Evolutionary conservation across 2,113 vertebrate genomes (phyloP).

Genomic region (Grammomys dolichurus): DNA sequence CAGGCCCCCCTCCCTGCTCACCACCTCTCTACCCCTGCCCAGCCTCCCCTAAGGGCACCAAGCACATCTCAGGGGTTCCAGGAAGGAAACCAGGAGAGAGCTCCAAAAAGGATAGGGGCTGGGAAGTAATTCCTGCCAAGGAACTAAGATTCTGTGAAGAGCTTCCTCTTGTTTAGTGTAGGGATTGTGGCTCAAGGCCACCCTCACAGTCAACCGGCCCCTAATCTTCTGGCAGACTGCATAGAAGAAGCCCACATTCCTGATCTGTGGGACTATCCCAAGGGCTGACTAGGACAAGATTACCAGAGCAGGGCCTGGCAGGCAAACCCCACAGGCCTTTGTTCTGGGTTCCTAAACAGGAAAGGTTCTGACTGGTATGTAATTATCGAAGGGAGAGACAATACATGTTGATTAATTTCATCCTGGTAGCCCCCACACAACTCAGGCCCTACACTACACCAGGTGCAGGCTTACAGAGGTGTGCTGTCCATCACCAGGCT

Average conservation of each 20-base stretch:
- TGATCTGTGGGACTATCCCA: background rate
- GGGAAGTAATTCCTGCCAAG: background rate
- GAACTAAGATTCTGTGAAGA: background rate
- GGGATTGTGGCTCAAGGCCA: background rate
- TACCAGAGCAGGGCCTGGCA: background rate
- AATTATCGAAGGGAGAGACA: background rate
- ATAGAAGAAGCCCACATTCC: background rate
- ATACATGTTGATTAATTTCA: background rate
- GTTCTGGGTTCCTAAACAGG: conserved; percentile 1
- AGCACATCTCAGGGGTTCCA: background rate
- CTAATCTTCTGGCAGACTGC: background rate
- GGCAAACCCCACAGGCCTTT: background rate
- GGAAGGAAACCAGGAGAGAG: background rate
- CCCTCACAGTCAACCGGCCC: background rate
- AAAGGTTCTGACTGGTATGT: background rate
- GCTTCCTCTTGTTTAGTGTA: background rate
- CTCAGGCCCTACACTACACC: background rate
- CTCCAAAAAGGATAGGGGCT: background rate
- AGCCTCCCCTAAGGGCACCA: background rate
- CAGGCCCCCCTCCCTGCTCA: background rate
- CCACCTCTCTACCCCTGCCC: accelerated
- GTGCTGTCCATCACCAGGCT: background rate
- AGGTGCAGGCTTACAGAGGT: background rate
- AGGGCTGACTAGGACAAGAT: background rate
- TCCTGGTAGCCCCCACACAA: background rate